phyloP scores from a whole-genome alignment of 2,797 vertebrate genomes.

The Fratercula arctica region DNA sequence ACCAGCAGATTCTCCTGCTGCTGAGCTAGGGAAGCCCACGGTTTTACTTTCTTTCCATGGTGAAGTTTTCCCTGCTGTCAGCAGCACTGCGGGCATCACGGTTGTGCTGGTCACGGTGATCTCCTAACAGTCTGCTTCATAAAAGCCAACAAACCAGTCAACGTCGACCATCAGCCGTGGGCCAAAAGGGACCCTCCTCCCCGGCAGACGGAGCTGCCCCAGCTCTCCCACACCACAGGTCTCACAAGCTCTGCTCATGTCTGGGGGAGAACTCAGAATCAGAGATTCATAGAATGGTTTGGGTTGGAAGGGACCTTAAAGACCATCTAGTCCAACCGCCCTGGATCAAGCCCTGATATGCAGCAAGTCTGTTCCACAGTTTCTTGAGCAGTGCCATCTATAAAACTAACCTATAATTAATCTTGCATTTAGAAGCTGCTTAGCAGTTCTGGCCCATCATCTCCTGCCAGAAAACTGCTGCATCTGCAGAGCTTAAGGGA shows the following conservation, averaged over 20 bases:
- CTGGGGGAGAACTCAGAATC: not conserved
- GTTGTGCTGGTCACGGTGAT: not conserved
- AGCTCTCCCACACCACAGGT: rapidly evolving
- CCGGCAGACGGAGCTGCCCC: not conserved
- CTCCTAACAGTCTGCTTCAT: not conserved
- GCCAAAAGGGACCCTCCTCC: not conserved
- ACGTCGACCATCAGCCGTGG: rapidly evolving
- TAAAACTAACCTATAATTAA: not conserved
- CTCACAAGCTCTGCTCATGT: not conserved
- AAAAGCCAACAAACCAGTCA: not conserved
- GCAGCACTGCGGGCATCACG: too few species aligned
- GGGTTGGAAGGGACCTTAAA: not conserved
- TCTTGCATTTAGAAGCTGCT: not conserved
- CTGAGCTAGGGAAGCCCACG: rapidly evolving
- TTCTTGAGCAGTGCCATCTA: not conserved
- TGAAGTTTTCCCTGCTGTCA: not conserved
- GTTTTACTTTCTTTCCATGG: not conserved
- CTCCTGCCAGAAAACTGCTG: slow-evolving; percentile 43
- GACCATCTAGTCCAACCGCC: not conserved
- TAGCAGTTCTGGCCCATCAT: slow-evolving; percentile 2
- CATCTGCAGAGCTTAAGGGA: slow-evolving; percentile 30
- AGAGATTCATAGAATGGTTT: not conserved
- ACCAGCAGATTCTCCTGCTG: too few species aligned
- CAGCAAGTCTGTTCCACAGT: not conserved
- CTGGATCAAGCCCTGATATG: not conserved